Evolutionary conservation across 2,113 vertebrate genomes (phyloP).

Genomic region (Prionailurus bengalensis): DNA sequence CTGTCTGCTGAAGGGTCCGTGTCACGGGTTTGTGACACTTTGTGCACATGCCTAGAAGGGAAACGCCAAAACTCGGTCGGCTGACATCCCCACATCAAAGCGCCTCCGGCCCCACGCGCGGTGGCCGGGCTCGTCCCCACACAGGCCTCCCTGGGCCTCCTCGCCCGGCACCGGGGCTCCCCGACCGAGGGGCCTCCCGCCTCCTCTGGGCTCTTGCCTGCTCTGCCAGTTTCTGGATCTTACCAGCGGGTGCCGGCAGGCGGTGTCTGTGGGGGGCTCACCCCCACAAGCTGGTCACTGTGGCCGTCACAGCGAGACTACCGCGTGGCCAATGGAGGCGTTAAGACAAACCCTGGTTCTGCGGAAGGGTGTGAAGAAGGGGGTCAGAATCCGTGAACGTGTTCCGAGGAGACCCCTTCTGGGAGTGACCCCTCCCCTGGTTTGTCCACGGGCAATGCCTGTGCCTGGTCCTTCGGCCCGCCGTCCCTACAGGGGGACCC

Average conservation of each 20-base stretch:
- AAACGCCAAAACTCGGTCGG: accelerated
- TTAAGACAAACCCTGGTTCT: no score
- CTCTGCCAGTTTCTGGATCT: neutral
- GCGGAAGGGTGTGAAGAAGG: no score
- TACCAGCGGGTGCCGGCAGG: neutral
- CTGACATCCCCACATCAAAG: neutral
- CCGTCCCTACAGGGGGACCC: no score
- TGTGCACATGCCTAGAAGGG: accelerated
- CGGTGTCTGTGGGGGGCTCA: neutral
- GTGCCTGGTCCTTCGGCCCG: neutral
- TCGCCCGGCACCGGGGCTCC: accelerated
- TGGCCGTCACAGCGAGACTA: accelerated
- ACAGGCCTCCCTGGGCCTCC: neutral
- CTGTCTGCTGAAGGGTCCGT: accelerated
- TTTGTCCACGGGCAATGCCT: accelerated
- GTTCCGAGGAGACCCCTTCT: accelerated
- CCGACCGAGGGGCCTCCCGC: neutral
- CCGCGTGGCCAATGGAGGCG: accelerated
- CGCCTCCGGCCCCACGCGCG: accelerated
- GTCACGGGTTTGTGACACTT: neutral
- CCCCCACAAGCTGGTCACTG: no score
- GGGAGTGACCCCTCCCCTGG: accelerated
- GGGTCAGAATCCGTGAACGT: accelerated
- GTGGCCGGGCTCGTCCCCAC: neutral
- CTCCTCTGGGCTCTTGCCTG: accelerated